These are phyloP conservation scores for Sebastes nivosus DNA, from an alignment of 2,797 vertebrate species.

Conservation along the genomic window DNA sequence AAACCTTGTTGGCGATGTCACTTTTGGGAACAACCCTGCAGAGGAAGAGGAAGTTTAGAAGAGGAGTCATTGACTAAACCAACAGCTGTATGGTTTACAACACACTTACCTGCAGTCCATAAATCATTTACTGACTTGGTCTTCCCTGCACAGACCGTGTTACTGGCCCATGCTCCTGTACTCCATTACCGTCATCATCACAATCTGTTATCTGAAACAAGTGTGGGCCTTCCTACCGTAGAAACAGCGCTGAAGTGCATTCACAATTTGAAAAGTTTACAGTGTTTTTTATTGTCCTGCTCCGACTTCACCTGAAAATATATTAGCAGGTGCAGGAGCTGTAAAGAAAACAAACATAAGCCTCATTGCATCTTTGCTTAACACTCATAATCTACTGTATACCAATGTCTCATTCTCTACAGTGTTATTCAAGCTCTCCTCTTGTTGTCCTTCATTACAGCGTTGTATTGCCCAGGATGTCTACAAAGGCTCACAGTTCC, in stretches of 20 bases:
- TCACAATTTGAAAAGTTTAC: background rate
- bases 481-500: conserved; percentile 89
- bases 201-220: background rate
- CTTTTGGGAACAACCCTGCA: conserved; percentile 28
- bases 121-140: background rate
- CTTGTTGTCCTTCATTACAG: conserved; percentile 35
- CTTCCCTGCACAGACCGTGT: background rate
- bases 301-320: background rate
- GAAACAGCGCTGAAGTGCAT: background rate
- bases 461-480: conserved; percentile 83
- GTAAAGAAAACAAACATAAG: background rate
- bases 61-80: background rate
- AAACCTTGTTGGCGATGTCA: background rate
- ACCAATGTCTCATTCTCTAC: background rate
- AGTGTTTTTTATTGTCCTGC: background rate
- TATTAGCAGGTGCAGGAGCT: background rate
- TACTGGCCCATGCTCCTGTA: background rate
- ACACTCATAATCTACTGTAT: background rate
- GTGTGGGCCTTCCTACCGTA: background rate
- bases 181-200: background rate
- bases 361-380: background rate
- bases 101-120: background rate
- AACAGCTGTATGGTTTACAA: background rate
- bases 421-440: background rate
- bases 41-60: conserved; percentile 44